Evolutionary conservation across 1,140 invertebrate genomes (phyloP), one percentile per base, ranked within the genome.

Genomic region (Brachionus calyciflorus): DNA sequence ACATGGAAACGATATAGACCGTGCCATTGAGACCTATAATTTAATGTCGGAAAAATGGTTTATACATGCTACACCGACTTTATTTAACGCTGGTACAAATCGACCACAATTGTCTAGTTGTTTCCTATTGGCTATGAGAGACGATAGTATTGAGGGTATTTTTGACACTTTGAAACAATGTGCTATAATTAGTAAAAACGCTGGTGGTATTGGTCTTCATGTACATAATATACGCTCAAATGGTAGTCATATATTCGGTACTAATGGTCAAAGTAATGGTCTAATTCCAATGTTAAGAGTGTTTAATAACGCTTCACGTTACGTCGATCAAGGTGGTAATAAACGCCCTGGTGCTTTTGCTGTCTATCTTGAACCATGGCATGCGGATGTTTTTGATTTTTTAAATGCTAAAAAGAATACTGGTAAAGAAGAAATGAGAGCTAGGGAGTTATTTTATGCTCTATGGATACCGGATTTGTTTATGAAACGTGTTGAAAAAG

Each of bases 391-490:
- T 60, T 96, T 96, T 84, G 93, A 96, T 76, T 98, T 97, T 85
- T 84, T 98, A 49, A 92, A 96, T 82, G 85, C 97, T 37, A 93
- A 91, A 79, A 97, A 96, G 81, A 98, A 98, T 83, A 79, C 91
- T 55, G 94, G 93, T 40, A 92, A 92, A 81, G 96, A 98, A 84
- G 94, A 98, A 85, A 85, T 90, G 30, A 86, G 94, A 75, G 96
- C 95, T 0, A 88, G 96, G 77, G 96, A 99, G 85, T 85, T 99
- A n/a, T 99, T 99, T 83, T 98, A 95, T 83, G 97, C 91, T 14
- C 82, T 99, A 9, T 99, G 97, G 97, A 93, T 99, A 79, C 94
- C 96, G 5, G 96, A 99, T 88, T 86, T 99, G 33, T 99, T 99
- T 83, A 99, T 99, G 97, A 89, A 92, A 83, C 88, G 97, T 55